These are phyloP conservation scores for Bungarus multicinctus DNA, from an alignment of 2,113 vertebrate species.

Conservation along the genomic window DNA sequence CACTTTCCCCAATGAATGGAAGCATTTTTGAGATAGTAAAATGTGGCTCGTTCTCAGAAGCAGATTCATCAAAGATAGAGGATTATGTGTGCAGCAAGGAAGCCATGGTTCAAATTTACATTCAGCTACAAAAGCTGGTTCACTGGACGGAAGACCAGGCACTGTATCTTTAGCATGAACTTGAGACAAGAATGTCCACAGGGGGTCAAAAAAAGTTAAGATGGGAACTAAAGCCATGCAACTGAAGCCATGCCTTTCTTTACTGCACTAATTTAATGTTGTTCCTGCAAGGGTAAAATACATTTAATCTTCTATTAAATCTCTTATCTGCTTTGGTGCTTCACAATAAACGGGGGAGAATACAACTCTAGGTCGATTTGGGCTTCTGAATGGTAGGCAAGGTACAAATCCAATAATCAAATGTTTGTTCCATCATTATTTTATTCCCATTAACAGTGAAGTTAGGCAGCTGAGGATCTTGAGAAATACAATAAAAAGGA, in stretches of 20 bases:
- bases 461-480: not conserved
- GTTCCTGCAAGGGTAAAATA: not conserved
- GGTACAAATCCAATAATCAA: not conserved
- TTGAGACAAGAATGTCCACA: not conserved
- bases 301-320: not conserved
- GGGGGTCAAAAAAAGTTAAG: not conserved
- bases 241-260: not conserved
- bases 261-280: not conserved
- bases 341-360: not conserved
- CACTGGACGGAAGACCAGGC: not conserved
- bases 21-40: not conserved
- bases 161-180: not conserved
- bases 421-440: not conserved
- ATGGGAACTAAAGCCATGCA: not conserved
- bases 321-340: not conserved
- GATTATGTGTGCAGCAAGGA: not conserved
- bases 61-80: not conserved
- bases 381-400: not conserved
- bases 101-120: not conserved
- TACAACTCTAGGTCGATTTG: not conserved
- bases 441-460: not conserved
- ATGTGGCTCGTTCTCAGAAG: not conserved
- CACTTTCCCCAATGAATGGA: not conserved
- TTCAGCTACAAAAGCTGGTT: not conserved
- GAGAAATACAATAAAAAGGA: not conserved